Evolutionary conservation across 2,888 invertebrate genomes (phyloP).

Genomic region (Stegophylla sp.): DNA sequence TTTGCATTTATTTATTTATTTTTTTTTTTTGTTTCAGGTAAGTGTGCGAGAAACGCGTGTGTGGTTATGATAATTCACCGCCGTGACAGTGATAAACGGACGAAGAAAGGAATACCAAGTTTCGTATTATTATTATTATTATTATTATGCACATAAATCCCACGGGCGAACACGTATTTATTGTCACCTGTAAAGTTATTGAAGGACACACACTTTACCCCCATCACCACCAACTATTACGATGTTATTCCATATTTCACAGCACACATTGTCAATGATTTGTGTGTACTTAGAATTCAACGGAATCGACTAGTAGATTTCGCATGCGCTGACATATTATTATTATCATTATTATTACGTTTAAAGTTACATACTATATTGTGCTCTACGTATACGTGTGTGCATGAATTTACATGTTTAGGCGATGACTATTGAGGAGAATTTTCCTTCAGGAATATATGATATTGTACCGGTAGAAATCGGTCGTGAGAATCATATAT

Average conservation of each 20-base stretch:
- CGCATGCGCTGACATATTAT: not conserved
- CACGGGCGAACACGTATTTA: not conserved
- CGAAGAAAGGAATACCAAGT: not conserved
- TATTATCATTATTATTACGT: not conserved
- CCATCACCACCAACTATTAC: not conserved
- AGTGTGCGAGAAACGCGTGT: not conserved
- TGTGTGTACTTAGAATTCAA: not conserved
- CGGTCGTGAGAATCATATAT: not conserved
- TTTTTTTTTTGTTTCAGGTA: conserved; percentile 27
- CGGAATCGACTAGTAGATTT: not conserved
- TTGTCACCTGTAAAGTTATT: not conserved
- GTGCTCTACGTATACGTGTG: too few species aligned
- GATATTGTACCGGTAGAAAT: not conserved
- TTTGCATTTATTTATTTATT: not conserved
- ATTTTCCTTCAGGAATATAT: not conserved
- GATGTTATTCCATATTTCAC: not conserved
- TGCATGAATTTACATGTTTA: not conserved
- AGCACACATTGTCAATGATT: not conserved
- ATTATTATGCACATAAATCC: too few species aligned
- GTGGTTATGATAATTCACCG: conserved; percentile 2
- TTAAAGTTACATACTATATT: too few species aligned
- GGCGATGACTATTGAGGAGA: not conserved
- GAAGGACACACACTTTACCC: not conserved
- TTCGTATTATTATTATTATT: not conserved
- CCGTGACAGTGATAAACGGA: not conserved